Evolutionary conservation across 1,140 invertebrate species (phyloP).

Genomic region (Zeugodacus cucurbitae): DNA sequence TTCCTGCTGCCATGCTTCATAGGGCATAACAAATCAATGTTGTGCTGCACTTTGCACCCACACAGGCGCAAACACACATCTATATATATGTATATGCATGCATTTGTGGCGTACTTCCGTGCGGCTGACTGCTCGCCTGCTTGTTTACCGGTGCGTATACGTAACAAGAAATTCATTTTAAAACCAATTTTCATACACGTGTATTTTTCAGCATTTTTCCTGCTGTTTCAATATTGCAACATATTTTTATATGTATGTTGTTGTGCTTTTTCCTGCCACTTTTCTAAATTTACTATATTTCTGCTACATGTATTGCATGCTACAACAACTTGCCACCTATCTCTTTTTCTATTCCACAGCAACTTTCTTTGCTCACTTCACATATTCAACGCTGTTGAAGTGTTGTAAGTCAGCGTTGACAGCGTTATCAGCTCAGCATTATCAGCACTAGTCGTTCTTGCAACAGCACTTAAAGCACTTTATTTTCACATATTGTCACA

Average conservation of each 20-base stretch:
- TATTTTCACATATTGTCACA: neutral
- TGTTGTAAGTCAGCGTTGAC: neutral
- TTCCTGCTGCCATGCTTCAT: constrained; percentile 21
- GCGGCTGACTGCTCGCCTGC: neutral
- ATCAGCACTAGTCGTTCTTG: neutral
- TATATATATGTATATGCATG: neutral
- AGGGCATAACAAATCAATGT: constrained; percentile 30
- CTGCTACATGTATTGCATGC: neutral
- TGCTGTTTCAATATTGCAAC: neutral
- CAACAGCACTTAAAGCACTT: neutral
- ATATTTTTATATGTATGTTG: neutral
- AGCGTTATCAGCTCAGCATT: neutral
- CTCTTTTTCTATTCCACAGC: neutral
- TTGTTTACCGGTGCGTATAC: constrained; percentile 15
- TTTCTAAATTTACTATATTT: neutral
- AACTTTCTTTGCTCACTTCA: too few relatives aligned
- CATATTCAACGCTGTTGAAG: neutral
- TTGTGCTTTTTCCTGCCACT: neutral
- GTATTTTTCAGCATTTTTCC: neutral
- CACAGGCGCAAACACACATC: neutral
- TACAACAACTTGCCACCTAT: neutral
- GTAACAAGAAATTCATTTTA: constrained; percentile 29
- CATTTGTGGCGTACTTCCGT: neutral
- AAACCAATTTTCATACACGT: neutral
- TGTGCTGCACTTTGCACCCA: neutral